A percentile compares a stretch with the other conserved stretches of the same genome.
Conservation (phyloP, 2,888 invertebrate genomes). For the Lasioglossum villosulum region DNA sequence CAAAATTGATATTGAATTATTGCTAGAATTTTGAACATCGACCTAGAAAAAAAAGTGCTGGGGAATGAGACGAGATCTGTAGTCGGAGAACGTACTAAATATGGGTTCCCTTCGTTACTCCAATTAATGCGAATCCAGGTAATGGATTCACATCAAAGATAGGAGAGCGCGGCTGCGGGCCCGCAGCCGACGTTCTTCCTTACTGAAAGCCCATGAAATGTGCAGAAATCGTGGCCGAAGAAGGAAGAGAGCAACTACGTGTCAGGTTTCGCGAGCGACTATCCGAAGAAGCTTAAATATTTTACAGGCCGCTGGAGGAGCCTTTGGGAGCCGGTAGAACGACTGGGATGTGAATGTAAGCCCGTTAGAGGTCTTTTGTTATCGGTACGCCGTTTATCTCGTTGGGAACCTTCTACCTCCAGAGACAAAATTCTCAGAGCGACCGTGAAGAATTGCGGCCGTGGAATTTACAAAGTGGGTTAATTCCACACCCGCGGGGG, state of each 20-base stretch:
- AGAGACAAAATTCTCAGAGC: conserved; percentile 17
- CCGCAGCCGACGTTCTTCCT: conserved; percentile 1
- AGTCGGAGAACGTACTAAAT: not conserved
- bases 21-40: not conserved
- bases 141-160: conserved; percentile 38
- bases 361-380: conserved; percentile 27
- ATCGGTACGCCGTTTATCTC: not conserved
- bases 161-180: not conserved
- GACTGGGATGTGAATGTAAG: conserved; percentile 34
- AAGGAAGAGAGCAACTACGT: conserved; percentile 12
- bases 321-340: conserved; percentile 20
- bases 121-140: conserved; percentile 38
- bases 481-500: conserved; percentile 20
- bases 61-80: not conserved
- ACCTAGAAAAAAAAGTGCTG: not conserved
- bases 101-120: conserved; percentile 9
- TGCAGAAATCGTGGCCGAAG: conserved; percentile 9
- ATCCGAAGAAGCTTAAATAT: conserved; percentile 40
- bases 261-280: conserved; percentile 12
- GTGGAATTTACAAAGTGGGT: conserved; percentile 22
- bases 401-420: conserved; percentile 6
- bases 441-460: conserved; percentile 18
- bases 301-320: conserved; percentile 26
- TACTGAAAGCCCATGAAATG: conserved; percentile 20
- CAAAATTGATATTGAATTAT: too few species aligned